These are phyloP conservation scores for Eidolon helvum DNA, from an alignment of 2,113 vertebrate species.

Conservation along the genomic window DNA sequence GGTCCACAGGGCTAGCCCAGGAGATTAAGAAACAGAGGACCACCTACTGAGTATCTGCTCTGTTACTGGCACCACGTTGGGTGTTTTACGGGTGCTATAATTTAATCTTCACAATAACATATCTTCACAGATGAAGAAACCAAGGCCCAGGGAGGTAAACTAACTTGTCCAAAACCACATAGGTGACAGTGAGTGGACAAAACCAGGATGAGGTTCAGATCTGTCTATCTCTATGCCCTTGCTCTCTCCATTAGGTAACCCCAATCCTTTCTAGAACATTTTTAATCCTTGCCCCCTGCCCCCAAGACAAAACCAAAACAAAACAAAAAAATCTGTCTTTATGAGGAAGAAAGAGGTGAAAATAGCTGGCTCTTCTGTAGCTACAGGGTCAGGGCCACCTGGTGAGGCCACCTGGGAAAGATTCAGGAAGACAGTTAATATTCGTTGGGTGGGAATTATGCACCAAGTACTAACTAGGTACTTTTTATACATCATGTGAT, in stretches of 20 bases:
- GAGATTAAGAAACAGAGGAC: background rate
- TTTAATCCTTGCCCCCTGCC: background rate
- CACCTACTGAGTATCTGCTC: background rate
- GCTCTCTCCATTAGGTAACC: background rate
- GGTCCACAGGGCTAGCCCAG: background rate
- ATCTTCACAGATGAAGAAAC: background rate
- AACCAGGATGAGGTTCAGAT: background rate
- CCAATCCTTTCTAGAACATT: background rate
- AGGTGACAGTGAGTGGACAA: background rate
- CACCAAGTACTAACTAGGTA: background rate
- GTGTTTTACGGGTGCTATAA: background rate
- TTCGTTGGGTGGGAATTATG: background rate
- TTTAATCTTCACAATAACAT: background rate
- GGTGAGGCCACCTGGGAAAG: background rate
- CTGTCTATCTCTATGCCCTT: background rate
- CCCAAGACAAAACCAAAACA: constrained; percentile 16
- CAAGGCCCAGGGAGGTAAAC: background rate
- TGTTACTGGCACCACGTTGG: background rate
- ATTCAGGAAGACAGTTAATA: background rate
- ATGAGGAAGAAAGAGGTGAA: background rate
- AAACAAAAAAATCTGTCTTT: background rate
- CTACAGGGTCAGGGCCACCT: background rate
- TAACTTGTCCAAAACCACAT: background rate
- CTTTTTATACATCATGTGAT: background rate
- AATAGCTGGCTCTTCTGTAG: background rate